phyloP scores from a whole-genome alignment of 2,888 invertebrate species.

The Callimorpha dominula region DNA sequence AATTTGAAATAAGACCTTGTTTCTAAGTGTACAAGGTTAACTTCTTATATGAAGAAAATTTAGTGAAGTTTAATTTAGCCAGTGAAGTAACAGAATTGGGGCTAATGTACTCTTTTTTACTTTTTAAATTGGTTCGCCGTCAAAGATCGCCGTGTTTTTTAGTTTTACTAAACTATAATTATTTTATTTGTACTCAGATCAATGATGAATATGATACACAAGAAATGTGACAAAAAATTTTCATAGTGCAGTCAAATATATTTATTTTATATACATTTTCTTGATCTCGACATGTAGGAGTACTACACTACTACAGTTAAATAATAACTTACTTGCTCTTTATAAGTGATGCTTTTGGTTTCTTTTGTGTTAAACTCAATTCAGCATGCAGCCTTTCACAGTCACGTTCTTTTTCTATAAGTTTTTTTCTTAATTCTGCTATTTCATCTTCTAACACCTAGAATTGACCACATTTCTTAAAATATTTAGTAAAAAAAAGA shows the following conservation, averaged over 20 bases:
- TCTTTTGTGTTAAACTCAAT: slow-evolving; percentile 88
- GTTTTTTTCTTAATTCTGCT: slow-evolving; percentile 90
- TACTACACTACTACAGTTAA: not conserved
- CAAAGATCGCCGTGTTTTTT: not conserved
- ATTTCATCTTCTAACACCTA: slow-evolving; percentile 91
- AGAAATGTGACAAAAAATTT: not conserved
- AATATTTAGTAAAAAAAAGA: not conserved
- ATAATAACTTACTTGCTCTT: slow-evolving; percentile 87
- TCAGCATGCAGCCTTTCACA: slow-evolving; percentile 92
- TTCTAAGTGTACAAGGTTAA: too few relatives aligned
- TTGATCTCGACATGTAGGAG: not conserved
- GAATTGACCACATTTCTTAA: slow-evolving; percentile 2
- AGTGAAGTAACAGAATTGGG: too few relatives aligned
- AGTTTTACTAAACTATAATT: too few relatives aligned
- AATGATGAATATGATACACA: too few relatives aligned
- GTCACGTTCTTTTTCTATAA: slow-evolving; percentile 94
- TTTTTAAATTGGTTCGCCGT: too few relatives aligned
- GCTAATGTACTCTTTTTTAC: too few relatives aligned
- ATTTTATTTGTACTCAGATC: not conserved
- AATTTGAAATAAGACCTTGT: too few relatives aligned
- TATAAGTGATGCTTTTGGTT: slow-evolving; percentile 87
- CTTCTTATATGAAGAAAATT: too few relatives aligned
- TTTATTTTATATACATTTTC: not conserved
- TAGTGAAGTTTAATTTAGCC: too few relatives aligned
- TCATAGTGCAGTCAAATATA: not conserved